Base-by-base conservation (phyloP, 2,888 invertebrate genomes). In the Tanaodytes sp. region DNA sequence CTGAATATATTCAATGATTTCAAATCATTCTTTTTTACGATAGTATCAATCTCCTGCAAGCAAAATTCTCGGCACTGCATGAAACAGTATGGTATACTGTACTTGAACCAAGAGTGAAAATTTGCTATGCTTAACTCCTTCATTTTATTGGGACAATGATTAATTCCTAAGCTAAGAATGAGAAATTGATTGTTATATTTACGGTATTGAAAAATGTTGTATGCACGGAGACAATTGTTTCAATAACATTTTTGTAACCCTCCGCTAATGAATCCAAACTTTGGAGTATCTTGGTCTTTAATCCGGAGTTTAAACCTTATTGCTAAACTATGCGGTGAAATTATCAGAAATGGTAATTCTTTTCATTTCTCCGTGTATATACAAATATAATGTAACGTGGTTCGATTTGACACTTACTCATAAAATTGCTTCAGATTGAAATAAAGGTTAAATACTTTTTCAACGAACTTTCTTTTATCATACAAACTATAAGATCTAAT, bases 331-430 rank as follows among this genome's bases (percentile, higher is more conserved):
- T n/a, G n/a, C n/a, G n/a, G n/a, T n/a, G n/a, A n/a, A n/a, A n/a
- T n/a, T n/a, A n/a, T n/a, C n/a, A n/a, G n/a, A n/a, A n/a, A n/a
- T n/a, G n/a, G n/a, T n/a, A n/a, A n/a, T n/a, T n/a, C n/a, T n/a
- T n/a, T n/a, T n/a, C n/a, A n/a, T n/a, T n/a, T n/a, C n/a, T 23
- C 8, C 23, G 8, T 23, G 8, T 5, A 27, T 36, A 33, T 30
- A 33, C 16, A 46, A 33, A 16, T 5, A 12, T 33, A 36, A 5
- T 23, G 23, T 5, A n/a, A n/a, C n/a, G n/a, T n/a, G n/a, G n/a
- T n/a, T n/a, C n/a, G n/a, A n/a, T n/a, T n/a, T n/a, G 15, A 23
- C 9, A 59, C 51, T 45, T 31, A 61, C 61, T 45, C 18, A 27
- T 36, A 27, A 3, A 61, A 61, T 1, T 30, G 1, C 30, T 61